Evolutionary conservation across 1,140 invertebrate species (phyloP).

Genomic region (Scaptodrosophila lebanonensis): DNA sequence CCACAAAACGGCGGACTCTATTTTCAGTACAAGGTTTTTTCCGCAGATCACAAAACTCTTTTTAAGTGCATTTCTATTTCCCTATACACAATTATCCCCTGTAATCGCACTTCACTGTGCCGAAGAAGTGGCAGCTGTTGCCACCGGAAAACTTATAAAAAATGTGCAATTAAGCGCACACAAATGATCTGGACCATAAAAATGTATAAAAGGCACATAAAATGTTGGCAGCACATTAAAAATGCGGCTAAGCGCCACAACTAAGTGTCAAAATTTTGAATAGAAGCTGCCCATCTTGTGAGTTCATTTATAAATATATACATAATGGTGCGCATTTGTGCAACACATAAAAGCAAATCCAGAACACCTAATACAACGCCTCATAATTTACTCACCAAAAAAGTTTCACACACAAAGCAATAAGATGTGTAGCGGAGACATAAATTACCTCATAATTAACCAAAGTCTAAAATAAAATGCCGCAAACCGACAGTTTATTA

Average conservation of each 20-base stretch:
- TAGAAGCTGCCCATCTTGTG: no score
- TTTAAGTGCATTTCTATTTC: no score
- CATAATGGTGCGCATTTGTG: no score
- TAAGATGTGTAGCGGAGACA: constrained; percentile 27
- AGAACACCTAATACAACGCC: no score
- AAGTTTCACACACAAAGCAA: constrained; percentile 34
- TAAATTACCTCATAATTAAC: constrained; percentile 66
- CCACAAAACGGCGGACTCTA: no score
- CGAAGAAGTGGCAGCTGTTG: constrained; percentile 35
- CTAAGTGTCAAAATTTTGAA: constrained; percentile 47
- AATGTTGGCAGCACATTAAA: constrained; percentile 17
- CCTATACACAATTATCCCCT: no score
- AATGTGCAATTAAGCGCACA: constrained; percentile 41
- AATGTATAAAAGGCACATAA: constrained; percentile 39
- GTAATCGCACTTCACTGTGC: no score
- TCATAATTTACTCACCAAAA: constrained; percentile 22
- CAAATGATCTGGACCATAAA: constrained; percentile 27
- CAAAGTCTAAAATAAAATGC: constrained; percentile 33
- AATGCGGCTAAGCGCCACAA: constrained; percentile 27
- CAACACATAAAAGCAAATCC: no score
- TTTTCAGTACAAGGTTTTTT: no score
- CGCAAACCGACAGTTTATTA: no score
- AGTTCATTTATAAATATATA: no score
- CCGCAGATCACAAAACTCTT: no score
- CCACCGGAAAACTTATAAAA: not conserved